Evolutionary conservation across 2,888 invertebrate genomes (phyloP).

Genomic region (Atherix ibis): DNA sequence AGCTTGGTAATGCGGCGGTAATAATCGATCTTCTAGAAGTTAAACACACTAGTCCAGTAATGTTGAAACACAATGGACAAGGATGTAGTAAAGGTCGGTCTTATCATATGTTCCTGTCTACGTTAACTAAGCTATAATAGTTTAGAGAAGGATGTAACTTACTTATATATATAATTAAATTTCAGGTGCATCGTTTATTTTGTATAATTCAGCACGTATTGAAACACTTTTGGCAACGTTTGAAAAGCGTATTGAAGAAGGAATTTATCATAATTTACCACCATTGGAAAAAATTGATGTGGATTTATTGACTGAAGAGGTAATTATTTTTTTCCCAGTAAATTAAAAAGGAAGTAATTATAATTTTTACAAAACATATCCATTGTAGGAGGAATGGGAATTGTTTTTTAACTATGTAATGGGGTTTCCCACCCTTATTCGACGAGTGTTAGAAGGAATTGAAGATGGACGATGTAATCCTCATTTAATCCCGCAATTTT

Average conservation of each 20-base stretch:
- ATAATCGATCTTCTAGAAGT: conserved; percentile 52
- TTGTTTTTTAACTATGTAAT: conserved; percentile 51
- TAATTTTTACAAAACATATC: conserved; percentile 5
- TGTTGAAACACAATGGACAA: conserved; percentile 31
- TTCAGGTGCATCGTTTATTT: conserved; percentile 53
- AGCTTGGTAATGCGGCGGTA: conserved; percentile 48
- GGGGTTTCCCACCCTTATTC: conserved; percentile 44
- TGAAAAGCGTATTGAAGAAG: conserved; percentile 37
- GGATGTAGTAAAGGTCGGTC: conserved; percentile 23
- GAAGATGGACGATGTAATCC: conserved; percentile 39
- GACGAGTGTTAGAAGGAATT: conserved; percentile 36
- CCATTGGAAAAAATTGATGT: conserved; percentile 43
- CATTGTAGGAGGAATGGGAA: conserved; percentile 57
- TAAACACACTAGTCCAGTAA: conserved; percentile 41
- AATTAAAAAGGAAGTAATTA: conserved; percentile 4
- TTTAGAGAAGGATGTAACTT: conserved; percentile 1
- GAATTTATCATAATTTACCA: conserved; percentile 45
- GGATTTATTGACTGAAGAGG: conserved; percentile 45
- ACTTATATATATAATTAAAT: conserved; percentile 13
- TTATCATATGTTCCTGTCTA: not conserved
- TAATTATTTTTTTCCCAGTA: conserved; percentile 24
- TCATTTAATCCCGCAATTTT: conserved; percentile 47
- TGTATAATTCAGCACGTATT: conserved; percentile 64
- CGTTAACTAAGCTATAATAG: too few species aligned
- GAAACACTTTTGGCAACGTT: conserved; percentile 49